Conservation (phyloP, 92 coral and sea anemone species). For the Bergia puertoricense region DNA sequence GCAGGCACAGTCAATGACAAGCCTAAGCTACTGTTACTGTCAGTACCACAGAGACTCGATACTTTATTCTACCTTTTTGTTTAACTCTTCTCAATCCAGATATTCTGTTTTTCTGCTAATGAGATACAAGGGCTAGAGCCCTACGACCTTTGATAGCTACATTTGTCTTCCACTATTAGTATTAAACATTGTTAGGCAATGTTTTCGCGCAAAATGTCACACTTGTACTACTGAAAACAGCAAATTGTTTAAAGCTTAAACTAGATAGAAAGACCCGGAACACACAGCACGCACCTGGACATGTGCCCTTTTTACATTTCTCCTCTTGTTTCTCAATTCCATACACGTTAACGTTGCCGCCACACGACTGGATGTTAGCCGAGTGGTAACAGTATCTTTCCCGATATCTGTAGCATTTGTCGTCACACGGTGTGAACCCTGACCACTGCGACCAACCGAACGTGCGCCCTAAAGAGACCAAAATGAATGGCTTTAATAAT, state of each 20-base stretch:
- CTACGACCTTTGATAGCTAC: no score
- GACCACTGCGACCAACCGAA: conserved; percentile 91
- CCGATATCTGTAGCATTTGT: conserved; percentile 61
- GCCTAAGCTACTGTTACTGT: no score
- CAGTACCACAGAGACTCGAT: no score
- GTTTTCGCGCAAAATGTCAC: no score
- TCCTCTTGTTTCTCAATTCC: conserved; percentile 71
- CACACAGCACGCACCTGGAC: conserved; percentile 64
- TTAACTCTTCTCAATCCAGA: no score
- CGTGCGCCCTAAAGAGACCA: conserved; percentile 8
- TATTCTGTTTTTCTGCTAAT: no score
- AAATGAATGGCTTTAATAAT: neutral
- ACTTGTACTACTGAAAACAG: no score
- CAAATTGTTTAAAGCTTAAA: neutral
- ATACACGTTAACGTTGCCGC: conserved; percentile 69
- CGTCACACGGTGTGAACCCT: conserved; percentile 77
- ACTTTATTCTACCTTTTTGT: no score
- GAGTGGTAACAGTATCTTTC: conserved; percentile 79
- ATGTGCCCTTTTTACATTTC: conserved; percentile 64
- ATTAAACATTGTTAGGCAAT: no score
- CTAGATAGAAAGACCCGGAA: neutral
- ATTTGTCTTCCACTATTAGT: no score
- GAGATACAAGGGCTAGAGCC: no score
- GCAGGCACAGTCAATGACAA: no score
- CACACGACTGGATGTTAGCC: conserved; percentile 64